Evolutionary conservation across 2,113 vertebrate genomes (phyloP).

Genomic region (Promerops cafer): DNA sequence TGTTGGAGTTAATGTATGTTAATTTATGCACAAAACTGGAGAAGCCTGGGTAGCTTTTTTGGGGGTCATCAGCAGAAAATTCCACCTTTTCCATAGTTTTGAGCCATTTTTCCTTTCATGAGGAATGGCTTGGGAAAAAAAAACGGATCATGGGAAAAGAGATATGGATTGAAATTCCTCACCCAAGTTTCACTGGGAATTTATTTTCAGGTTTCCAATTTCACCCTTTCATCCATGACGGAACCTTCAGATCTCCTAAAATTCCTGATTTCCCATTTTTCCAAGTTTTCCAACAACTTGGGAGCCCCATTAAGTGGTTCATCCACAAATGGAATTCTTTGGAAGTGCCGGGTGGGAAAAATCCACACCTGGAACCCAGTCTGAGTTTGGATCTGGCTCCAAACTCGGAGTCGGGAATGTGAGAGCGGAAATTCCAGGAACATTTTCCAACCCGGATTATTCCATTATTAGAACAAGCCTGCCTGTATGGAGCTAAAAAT

Average conservation of each 20-base stretch:
- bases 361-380: rapidly evolving
- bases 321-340: neutral
- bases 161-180: neutral
- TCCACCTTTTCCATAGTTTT: neutral
- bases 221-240: neutral
- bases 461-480: neutral
- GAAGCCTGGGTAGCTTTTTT: neutral
- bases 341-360: neutral
- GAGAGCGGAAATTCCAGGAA: neutral
- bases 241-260: neutral
- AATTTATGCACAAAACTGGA: neutral
- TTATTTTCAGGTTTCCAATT: neutral
- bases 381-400: neutral
- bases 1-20: neutral
- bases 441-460: neutral
- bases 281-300: rapidly evolving
- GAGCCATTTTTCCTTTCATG: rapidly evolving
- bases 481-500: neutral
- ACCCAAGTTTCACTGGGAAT: neutral
- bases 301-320: rapidly evolving
- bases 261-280: neutral
- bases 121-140: rapidly evolving
- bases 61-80: neutral
- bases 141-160: neutral
- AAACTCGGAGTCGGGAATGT: neutral